Conservation (phyloP, 2,113 vertebrate genomes). For the Channa argus region DNA sequence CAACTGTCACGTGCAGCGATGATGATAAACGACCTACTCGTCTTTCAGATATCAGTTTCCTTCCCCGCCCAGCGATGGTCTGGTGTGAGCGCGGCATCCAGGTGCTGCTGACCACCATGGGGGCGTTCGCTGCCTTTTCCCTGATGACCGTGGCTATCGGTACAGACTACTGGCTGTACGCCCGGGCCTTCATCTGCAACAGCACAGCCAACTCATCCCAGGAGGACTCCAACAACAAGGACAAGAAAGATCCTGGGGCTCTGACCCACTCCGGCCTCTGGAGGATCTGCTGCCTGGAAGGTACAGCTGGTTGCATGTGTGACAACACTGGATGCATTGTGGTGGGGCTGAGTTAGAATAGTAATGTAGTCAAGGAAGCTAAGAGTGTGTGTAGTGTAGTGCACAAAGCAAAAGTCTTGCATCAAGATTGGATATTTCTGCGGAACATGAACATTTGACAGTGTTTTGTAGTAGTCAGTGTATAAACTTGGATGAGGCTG, state of each 20-base stretch:
- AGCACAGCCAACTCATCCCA: slow-evolving; percentile 89
- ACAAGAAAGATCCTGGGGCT: slow-evolving; percentile 91
- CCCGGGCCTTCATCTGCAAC: slow-evolving; percentile 93
- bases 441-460: too few species aligned
- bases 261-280: slow-evolving; percentile 95
- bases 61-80: slow-evolving; percentile 82
- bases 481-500: too few species aligned
- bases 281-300: slow-evolving; percentile 95
- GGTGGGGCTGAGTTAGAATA: too few species aligned
- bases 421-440: too few species aligned
- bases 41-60: slow-evolving; percentile 64
- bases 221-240: slow-evolving; percentile 86
- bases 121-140: slow-evolving; percentile 92
- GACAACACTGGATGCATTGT: too few species aligned
- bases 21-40: too few species aligned
- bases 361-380: too few species aligned
- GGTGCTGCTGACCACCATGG: slow-evolving; percentile 92
- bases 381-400: too few species aligned
- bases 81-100: slow-evolving; percentile 94
- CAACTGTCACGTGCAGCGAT: neutral
- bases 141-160: slow-evolving; percentile 96
- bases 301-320: slow-evolving; percentile 62
- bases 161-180: slow-evolving; percentile 96
- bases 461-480: too few species aligned
- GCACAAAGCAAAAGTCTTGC: too few species aligned